Conservation (phyloP, 2,797 vertebrate species). For the Oophaga sylvatica region DNA sequence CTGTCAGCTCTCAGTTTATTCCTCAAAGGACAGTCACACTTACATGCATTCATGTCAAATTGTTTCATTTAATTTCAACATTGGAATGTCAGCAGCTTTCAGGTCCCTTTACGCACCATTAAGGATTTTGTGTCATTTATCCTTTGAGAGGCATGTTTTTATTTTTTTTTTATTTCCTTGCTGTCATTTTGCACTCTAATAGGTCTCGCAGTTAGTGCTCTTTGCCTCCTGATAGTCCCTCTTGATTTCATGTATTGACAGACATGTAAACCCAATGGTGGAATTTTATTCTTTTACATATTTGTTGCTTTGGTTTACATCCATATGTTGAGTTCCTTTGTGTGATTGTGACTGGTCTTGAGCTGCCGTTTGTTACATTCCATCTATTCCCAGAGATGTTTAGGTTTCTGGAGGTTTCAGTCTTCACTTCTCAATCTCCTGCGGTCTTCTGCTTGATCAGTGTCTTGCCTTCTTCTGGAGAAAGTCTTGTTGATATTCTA, state of each 20-base stretch:
- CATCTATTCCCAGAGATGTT: background rate
- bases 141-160: slow-evolving; percentile 33
- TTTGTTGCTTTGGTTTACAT: background rate
- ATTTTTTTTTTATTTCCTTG: slow-evolving; percentile 54
- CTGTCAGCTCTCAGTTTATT: slow-evolving; percentile 2
- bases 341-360: too few species aligned
- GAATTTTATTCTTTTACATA: background rate
- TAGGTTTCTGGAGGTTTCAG: background rate
- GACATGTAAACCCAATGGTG: background rate
- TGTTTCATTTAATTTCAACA: slow-evolving; percentile 46
- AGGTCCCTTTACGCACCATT: slow-evolving; percentile 58
- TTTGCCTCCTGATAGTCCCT: slow-evolving; percentile 9
- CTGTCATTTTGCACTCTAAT: slow-evolving; percentile 60
- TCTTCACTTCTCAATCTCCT: too few species aligned
- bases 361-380: too few species aligned
- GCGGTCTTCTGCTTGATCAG: too few species aligned
- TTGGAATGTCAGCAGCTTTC: slow-evolving; percentile 55
- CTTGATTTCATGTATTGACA: background rate
- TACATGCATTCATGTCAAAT: background rate
- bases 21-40: slow-evolving; percentile 41
- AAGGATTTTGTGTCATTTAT: slow-evolving; percentile 58
- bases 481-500: too few species aligned
- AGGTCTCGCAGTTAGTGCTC: slow-evolving; percentile 20
- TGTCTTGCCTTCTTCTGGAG: too few species aligned
- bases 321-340: background rate